phyloP scores from a whole-genome alignment of 2,888 invertebrate genomes.

The Argyresthia goedartella region DNA sequence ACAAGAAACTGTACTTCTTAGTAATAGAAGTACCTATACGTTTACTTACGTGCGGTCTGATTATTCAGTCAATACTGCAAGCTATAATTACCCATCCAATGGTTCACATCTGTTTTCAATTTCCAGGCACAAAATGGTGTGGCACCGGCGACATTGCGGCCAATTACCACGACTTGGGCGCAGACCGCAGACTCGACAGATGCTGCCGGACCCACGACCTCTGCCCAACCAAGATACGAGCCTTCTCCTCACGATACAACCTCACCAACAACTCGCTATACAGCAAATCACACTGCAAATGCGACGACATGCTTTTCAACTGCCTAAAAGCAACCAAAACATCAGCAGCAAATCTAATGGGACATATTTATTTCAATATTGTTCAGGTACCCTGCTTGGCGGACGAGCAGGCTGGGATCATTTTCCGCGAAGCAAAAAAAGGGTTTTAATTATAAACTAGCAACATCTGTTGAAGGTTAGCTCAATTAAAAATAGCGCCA shows the following conservation, averaged over 20 bases:
- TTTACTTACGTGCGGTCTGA: too few species aligned
- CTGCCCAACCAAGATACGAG: constrained; percentile 85
- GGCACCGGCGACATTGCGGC: constrained; percentile 90
- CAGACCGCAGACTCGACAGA: constrained; percentile 77
- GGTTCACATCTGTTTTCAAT: too few species aligned
- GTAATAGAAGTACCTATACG: too few species aligned
- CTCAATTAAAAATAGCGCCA: constrained; percentile 37
- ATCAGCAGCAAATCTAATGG: constrained; percentile 82
- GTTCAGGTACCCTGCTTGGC: constrained; percentile 82
- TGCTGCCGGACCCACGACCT: constrained; percentile 94
- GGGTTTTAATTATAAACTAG: too few species aligned
- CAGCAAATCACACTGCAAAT: constrained; percentile 90
- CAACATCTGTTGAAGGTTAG: constrained; percentile 30
- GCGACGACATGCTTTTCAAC: constrained; percentile 85
- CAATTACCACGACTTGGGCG: constrained; percentile 87
- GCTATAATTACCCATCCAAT: too few species aligned
- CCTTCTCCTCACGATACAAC: constrained; percentile 81
- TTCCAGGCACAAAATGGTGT: constrained; percentile 91
- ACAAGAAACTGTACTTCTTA: too few species aligned
- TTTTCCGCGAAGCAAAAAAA: constrained; percentile 62
- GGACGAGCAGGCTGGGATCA: constrained; percentile 52
- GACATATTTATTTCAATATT: constrained; percentile 88
- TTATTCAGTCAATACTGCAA: too few species aligned
- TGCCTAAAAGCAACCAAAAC: constrained; percentile 84
- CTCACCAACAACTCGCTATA: constrained; percentile 87